phyloP scores from a whole-genome alignment of 2,113 vertebrate species.

The Psettodes erumei region DNA sequence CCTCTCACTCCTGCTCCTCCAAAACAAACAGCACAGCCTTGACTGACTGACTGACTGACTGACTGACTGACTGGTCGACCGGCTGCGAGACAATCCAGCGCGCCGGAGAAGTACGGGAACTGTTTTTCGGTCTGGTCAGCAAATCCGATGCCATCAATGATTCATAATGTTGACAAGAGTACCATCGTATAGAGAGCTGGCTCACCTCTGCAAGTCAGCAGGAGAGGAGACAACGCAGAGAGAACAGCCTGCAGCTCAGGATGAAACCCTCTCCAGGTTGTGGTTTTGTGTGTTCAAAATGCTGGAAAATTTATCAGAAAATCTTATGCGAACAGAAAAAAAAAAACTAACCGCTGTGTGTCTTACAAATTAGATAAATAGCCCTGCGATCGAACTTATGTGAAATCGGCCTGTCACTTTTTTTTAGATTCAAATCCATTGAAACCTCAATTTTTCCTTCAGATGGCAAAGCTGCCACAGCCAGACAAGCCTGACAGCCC shows the following conservation, averaged over 20 bases:
- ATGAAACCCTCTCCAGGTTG: constrained; percentile 11
- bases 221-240: constrained; percentile 26
- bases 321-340: neutral
- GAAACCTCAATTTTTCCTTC: constrained; percentile 30
- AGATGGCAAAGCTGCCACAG: constrained; percentile 19
- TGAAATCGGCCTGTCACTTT: constrained; percentile 26
- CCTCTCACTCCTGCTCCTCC: constrained; percentile 19
- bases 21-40: constrained; percentile 42
- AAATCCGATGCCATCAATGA: constrained; percentile 78
- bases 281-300: constrained; percentile 10
- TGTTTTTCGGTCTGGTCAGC: constrained; percentile 70
- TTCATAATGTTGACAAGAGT: constrained; percentile 76
- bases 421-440: constrained; percentile 47
- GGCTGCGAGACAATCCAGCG: constrained; percentile 54
- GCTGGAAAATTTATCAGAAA: constrained; percentile 5
- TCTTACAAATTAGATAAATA: constrained; percentile 22
- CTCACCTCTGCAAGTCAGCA: constrained; percentile 52
- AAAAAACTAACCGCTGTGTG: neutral
- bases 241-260: constrained; percentile 50
- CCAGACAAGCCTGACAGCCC: constrained; percentile 29
- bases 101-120: constrained; percentile 31
- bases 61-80: constrained; percentile 38
- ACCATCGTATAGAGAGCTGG: constrained; percentile 49
- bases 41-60: constrained; percentile 41
- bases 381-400: neutral